These are phyloP conservation scores for Caenorhabditis elegans DNA, from an alignment of 1,140 invertebrate genomes.

Conservation along the genomic window DNA sequence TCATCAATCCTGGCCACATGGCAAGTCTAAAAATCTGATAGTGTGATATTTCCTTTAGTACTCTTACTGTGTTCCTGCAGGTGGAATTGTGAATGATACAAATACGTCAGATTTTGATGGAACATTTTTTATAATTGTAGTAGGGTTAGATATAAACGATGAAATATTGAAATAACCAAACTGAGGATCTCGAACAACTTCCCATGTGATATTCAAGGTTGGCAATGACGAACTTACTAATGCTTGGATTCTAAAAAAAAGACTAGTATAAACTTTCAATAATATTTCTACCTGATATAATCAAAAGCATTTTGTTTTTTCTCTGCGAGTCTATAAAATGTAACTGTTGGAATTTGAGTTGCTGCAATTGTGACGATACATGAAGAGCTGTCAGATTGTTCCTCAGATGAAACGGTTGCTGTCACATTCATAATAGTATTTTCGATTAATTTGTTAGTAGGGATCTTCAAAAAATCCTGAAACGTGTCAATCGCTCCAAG, in stretches of 20 bases:
- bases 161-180: not conserved
- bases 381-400: not conserved
- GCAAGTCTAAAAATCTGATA: not conserved
- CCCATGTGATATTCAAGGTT: not conserved
- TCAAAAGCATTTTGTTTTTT: conserved; percentile 8
- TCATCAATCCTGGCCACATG: not conserved
- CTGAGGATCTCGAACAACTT: not conserved
- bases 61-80: not conserved
- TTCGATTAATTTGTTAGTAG: not conserved
- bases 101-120: conserved; percentile 1
- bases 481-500: not conserved
- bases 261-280: too few relatives aligned
- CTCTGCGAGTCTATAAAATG: not conserved
- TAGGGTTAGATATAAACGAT: not conserved
- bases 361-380: not conserved
- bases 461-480: not conserved
- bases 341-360: not conserved
- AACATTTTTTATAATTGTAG: conserved; percentile 1
- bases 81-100: not conserved
- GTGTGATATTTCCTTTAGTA: not conserved
- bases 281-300: not conserved
- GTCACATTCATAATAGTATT: not conserved
- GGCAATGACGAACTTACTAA: not conserved
- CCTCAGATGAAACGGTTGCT: not conserved
- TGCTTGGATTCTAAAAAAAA: not conserved